Base-by-base conservation (phyloP, 2,113 vertebrate genomes). In the Orcinus orca region DNA sequence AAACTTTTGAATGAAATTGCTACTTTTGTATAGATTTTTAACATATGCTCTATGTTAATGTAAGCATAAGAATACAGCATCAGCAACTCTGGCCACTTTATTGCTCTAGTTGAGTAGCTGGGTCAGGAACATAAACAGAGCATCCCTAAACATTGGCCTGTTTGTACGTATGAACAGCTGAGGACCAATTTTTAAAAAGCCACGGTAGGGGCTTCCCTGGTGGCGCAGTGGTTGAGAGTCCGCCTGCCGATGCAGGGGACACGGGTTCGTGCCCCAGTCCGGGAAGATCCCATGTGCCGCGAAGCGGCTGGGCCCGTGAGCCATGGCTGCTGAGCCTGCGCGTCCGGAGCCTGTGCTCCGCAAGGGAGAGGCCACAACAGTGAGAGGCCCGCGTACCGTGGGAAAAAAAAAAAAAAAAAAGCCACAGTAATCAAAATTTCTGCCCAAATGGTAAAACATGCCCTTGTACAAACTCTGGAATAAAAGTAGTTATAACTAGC, bases 21-120 rank as follows among this genome's bases (percentile, higher is more conserved):
- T 96, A 18, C 82, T 85, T 96, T 25, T 91, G 74, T 85, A 90
- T 77, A 88, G n/a, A 65, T 85, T 85, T 94, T 90, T 88, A 95
- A 58, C 41, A 47, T 79, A 62, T 77, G 50, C 80, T 68, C 50
- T 92, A 25, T 67, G 29, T 92, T 63, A 74, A 58, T 33, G 5
- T 68, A 88, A 65, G 53, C 41, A 13, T 86, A 58, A 90, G 97
- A 96, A 73, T 73, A 65, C 13, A 38, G 55, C 82, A 36, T 95
- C 77, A 92, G 88, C 93, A 80, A 36, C 63, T 95, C 63, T 79
- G 50, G n/a, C 8, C 79, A 20, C 88, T 85, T 85, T 67, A 44
- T 50, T 89, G 31, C 13, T 83, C 7, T 76, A 8, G 55, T 26
- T 47, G 31, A 53, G 21, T 62, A 92, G 88, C 90, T 90, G 60